phyloP scores from a whole-genome alignment of 2,888 invertebrate species.

The Diachrysia chrysitis region DNA sequence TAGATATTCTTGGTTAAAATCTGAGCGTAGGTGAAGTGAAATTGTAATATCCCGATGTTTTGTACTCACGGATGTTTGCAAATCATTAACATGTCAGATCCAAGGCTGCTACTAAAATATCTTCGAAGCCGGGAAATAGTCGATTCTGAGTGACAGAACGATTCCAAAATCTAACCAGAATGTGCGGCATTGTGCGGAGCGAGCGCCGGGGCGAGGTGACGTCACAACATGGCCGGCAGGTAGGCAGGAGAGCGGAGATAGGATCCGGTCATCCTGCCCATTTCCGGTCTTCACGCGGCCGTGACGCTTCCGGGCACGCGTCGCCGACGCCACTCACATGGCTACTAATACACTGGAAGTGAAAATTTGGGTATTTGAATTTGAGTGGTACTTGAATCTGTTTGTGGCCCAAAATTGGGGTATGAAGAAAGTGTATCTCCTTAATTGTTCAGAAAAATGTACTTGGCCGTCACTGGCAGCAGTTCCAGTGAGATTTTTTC shows the following conservation, averaged over 20 bases:
- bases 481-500: no score
- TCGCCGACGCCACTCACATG: constrained; percentile 78
- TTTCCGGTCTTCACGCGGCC: constrained; percentile 90
- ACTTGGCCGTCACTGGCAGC: no score
- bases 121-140: constrained; percentile 31
- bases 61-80: not conserved
- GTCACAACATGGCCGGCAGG: constrained; percentile 87
- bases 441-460: no score
- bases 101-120: constrained; percentile 10
- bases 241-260: constrained; percentile 86
- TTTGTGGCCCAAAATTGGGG: not conserved
- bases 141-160: constrained; percentile 58
- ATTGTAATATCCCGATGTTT: not conserved
- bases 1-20: not conserved
- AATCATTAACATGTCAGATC: constrained; percentile 5
- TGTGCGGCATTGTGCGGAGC: constrained; percentile 55
- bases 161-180: constrained; percentile 65
- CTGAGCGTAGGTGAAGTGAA: not conserved
- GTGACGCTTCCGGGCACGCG: constrained; percentile 89
- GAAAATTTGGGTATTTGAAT: constrained; percentile 44
- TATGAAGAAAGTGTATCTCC: not conserved
- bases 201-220: constrained; percentile 72
- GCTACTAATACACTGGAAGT: constrained; percentile 75
- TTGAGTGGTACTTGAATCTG: constrained; percentile 16
- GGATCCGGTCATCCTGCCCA: constrained; percentile 90